Evolutionary conservation across 2,797 vertebrate genomes (phyloP).

Genomic region (Lagorchestes hirsutus): DNA sequence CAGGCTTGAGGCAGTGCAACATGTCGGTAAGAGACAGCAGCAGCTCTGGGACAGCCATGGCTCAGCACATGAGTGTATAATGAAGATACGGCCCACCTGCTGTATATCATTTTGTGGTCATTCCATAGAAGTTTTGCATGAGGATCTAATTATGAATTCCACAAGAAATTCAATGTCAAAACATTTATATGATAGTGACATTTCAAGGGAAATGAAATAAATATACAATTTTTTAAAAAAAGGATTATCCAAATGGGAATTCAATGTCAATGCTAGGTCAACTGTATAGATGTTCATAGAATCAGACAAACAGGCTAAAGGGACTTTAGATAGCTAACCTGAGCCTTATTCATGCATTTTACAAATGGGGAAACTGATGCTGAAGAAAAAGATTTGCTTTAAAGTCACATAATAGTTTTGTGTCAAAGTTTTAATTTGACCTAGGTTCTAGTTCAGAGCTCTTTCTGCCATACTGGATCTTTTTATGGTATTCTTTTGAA

Average conservation of each 20-base stretch:
- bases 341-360: neutral
- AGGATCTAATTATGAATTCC: conserved; percentile 66
- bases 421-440: neutral
- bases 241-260: neutral
- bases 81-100: conserved; percentile 74
- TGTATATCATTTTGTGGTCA: conserved; percentile 69
- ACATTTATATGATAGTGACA: conserved; percentile 65
- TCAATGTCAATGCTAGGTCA: neutral
- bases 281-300: neutral
- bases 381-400: neutral
- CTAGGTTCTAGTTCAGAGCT: neutral
- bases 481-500: neutral
- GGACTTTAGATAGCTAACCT: neutral
- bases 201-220: conserved; percentile 51
- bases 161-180: conserved; percentile 72
- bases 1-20: conserved; percentile 30
- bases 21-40: conserved; percentile 14
- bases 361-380: neutral
- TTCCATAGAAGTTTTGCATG: conserved; percentile 72
- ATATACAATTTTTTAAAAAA: neutral
- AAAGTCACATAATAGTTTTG: neutral
- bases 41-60: neutral
- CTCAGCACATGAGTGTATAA: conserved; percentile 60
- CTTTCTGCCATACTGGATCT: neutral
- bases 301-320: neutral